Percentiles rank a stretch among this genome's conserved stretches.
These are phyloP conservation scores for Steinernema scapterisci DNA, from an alignment of 2,888 invertebrate species.

Conservation along the genomic window DNA sequence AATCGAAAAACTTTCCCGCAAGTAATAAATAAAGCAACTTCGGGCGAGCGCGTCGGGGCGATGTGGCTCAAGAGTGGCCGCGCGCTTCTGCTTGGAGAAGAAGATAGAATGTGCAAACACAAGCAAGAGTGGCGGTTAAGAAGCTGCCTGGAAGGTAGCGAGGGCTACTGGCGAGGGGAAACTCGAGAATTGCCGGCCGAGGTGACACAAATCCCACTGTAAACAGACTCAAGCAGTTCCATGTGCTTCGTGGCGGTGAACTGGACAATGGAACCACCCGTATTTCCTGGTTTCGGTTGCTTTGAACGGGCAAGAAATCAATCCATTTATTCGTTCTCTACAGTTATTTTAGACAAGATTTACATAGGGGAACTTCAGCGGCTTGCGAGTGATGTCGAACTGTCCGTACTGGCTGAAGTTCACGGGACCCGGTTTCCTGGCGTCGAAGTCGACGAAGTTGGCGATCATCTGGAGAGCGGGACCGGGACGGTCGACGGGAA, in stretches of 20 bases:
- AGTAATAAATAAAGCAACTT: too few species aligned
- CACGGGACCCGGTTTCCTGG: background rate
- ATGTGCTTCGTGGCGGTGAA: background rate
- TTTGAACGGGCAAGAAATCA: too few species aligned
- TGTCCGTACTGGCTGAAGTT: conserved; percentile 4
- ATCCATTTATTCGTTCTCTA: background rate
- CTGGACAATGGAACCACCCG: too few species aligned
- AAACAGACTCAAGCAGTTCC: background rate
- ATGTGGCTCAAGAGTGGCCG: too few species aligned
- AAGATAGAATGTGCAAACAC: conserved; percentile 26
- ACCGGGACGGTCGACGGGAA: conserved; percentile 57
- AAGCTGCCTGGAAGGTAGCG: background rate
- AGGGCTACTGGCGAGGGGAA: background rate
- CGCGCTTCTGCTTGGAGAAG: background rate
- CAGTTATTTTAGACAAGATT: background rate
- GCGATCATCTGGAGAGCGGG: conserved; percentile 60
- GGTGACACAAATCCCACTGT: background rate
- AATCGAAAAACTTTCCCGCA: too few species aligned
- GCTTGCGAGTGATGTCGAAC: background rate
- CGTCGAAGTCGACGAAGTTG: conserved; percentile 49
- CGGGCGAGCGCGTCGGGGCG: background rate
- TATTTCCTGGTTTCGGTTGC: too few species aligned
- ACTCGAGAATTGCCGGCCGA: background rate
- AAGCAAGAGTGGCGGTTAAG: background rate
- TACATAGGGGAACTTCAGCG: background rate